Percentiles rank a stretch among this genome's conserved stretches.
These are phyloP conservation scores for Xenopus tropicalis DNA, from an alignment of 2,113 vertebrate species.

Conservation along the genomic window UCB_Xtro_10.0 CM004451.2:20140501-20141000, in stretches of 20 bases:
- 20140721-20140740: conserved; percentile 88
- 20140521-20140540: conserved; percentile 88
- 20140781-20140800: conserved; percentile 76
- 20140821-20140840: conserved; percentile 85
- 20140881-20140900: conserved; percentile 79
- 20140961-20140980: conserved; percentile 96
- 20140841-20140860: conserved; percentile 74
- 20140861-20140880: conserved; percentile 82
- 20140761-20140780: conserved; percentile 78
- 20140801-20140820: conserved; percentile 73
- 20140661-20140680: conserved; percentile 81
- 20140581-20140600: conserved; percentile 80
- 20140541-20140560: conserved; percentile 77
- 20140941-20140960: conserved; percentile 95
- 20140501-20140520: conserved; percentile 75
- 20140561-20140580: conserved; percentile 73
- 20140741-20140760: conserved; percentile 81
- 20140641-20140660: conserved; percentile 78
- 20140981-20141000: conserved; percentile 98
- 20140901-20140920: conserved; percentile 93
- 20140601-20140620: conserved; percentile 77
- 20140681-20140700: conserved; percentile 92
- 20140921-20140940: conserved; percentile 86
- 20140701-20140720: conserved; percentile 93
- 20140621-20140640: conserved; percentile 75